phyloP scores from a whole-genome alignment of 2,113 vertebrate genomes.

The Tenrec ecaudatus region DNA sequence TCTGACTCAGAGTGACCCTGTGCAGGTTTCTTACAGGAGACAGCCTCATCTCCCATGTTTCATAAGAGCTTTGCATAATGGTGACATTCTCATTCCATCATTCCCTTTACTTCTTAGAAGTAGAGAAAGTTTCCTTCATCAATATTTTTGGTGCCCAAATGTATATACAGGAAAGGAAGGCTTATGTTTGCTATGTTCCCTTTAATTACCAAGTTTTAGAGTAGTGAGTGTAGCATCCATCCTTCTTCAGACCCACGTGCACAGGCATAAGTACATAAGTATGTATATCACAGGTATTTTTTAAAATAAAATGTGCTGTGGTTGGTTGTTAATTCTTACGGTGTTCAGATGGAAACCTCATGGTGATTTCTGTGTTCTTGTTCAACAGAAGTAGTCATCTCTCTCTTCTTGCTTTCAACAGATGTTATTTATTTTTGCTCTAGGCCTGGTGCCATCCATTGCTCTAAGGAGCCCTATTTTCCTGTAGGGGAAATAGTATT shows the following conservation, averaged over 20 bases:
- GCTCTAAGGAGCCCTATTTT: not conserved
- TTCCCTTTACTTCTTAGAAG: constrained; percentile 2
- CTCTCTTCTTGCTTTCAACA: not conserved
- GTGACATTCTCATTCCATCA: not conserved
- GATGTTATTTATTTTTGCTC: not conserved
- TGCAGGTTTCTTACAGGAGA: no score
- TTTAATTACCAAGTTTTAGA: constrained; percentile 29
- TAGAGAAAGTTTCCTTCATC: not conserved
- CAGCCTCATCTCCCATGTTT: not conserved
- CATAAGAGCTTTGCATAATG: constrained; percentile 36
- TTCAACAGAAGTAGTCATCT: not conserved
- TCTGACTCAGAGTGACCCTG: no score
- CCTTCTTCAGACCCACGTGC: not conserved
- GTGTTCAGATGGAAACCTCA: not conserved
- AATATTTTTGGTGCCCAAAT: not conserved
- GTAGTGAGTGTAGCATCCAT: not conserved
- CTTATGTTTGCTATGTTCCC: not conserved
- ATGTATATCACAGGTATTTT: not conserved
- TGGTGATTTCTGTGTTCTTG: not conserved
- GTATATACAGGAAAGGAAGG: no score
- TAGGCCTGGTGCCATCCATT: not conserved
- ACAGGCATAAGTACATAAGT: no score
- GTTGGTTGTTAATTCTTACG: not conserved
- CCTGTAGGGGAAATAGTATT: not conserved
- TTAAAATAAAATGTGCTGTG: not conserved